Conservation (phyloP, 2,888 invertebrate species). For the Eristalis tenax region DNA sequence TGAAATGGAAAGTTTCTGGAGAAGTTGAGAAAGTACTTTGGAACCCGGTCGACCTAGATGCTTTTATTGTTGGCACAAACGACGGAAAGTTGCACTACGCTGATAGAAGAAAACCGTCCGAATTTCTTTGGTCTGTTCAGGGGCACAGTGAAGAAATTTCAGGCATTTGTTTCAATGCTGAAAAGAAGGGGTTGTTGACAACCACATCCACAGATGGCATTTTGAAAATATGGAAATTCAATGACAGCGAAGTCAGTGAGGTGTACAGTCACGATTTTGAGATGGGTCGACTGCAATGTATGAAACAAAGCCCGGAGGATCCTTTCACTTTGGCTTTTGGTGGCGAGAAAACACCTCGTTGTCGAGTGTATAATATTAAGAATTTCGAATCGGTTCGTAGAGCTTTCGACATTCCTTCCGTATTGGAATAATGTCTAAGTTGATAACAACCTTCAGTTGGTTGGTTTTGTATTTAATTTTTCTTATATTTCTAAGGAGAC, state of each 20-base stretch:
- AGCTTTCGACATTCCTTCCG: slow-evolving; percentile 76
- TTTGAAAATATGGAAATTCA: slow-evolving; percentile 93
- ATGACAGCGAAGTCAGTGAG: slow-evolving; percentile 75
- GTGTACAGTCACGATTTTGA: slow-evolving; percentile 82
- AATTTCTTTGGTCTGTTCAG: slow-evolving; percentile 87
- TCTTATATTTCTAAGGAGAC: neutral
- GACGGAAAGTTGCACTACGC: slow-evolving; percentile 87
- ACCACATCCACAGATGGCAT: slow-evolving; percentile 90
- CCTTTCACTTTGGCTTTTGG: slow-evolving; percentile 91
- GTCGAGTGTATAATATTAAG: slow-evolving; percentile 83
- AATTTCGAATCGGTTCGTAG: slow-evolving; percentile 79
- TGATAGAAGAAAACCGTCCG: slow-evolving; percentile 86
- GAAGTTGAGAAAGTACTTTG: slow-evolving; percentile 94
- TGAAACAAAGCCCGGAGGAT: slow-evolving; percentile 90
- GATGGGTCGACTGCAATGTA: slow-evolving; percentile 88
- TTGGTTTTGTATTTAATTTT: neutral
- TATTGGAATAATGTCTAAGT: slow-evolving; percentile 20
- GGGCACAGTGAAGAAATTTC: slow-evolving; percentile 94
- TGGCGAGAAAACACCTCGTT: slow-evolving; percentile 91
- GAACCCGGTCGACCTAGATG: slow-evolving; percentile 90
- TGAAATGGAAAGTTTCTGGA: slow-evolving; percentile 85
- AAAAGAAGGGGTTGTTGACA: slow-evolving; percentile 88
- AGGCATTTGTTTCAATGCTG: slow-evolving; percentile 88
- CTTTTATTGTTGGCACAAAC: slow-evolving; percentile 86
- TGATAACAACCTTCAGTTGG: neutral